Evolutionary conservation across 2,113 vertebrate genomes (phyloP), one percentile per base, ranked within the genome.

Genomic region (Damaliscus lunatus): DNA sequence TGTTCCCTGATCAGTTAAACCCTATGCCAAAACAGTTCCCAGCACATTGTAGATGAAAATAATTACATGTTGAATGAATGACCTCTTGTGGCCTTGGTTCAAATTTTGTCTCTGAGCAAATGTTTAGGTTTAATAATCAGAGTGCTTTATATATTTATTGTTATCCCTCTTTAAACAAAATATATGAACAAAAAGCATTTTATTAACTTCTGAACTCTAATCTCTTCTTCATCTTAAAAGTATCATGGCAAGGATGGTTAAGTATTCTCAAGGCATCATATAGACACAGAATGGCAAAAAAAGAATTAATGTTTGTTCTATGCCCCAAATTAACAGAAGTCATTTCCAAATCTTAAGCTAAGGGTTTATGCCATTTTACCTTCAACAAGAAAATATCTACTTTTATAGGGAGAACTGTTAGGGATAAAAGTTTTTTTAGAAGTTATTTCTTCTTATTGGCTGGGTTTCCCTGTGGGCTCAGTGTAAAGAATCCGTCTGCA

Each of bases 31-130:
- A 96, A 92, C 3, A 88, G 25, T 90, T 87, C 23, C 71, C 12
- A 94, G 43, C 23, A 84, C 15, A 50, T 4, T 55, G 14, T 86
- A 57, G 27, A 81, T 64, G 48, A 94, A 93, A 81, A 90, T 71
- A 95, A 90, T 88, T 93, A 59, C 48, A 15, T 81, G 9, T 52
- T 74, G 36, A 91, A 84, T 86, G 17, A 97, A 87, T 92, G 88
- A n/a, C 21, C 4, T 57, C 84, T 53, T 91, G 23, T 80, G 43
- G 46, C 36, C 36, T 90, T 88, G 16, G 46, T 48, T 90, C 85
- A 94, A 87, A 95, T 88, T 50, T 59, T 90, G 57, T 93, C 62
- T 92, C 60, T 92, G 36, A 97, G 85, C 52, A 97, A 95, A 94
- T 64, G 57, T 46, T 94, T 15, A 87, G 86, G 60, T 90, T 97